Evolutionary conservation across 2,797 vertebrate genomes (phyloP).

Genomic region (Sebastes dallii): DNA sequence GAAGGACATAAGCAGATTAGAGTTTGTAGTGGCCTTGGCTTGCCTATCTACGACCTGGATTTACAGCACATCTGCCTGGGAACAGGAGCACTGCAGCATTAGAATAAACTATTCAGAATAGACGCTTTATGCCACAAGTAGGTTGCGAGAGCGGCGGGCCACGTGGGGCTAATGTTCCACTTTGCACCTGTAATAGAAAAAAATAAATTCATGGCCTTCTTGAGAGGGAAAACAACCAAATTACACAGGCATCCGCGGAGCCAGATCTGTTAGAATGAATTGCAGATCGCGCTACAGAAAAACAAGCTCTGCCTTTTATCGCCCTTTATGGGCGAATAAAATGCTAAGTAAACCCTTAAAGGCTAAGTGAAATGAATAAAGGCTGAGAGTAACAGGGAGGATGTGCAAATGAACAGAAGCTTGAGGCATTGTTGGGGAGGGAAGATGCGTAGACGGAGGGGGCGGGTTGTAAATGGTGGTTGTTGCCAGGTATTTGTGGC

Average conservation of each 20-base stretch:
- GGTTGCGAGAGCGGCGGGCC: constrained; percentile 19
- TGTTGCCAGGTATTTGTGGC: constrained; percentile 55
- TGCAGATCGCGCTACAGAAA: constrained; percentile 48
- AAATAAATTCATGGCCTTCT: constrained; percentile 15
- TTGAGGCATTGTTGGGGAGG: constrained; percentile 28
- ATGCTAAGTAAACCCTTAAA: constrained; percentile 69
- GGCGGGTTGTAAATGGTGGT: constrained; percentile 42
- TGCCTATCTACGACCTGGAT: constrained; percentile 19
- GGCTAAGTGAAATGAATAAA: constrained; percentile 56
- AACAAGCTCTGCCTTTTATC: constrained; percentile 53
- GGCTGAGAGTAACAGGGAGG: constrained; percentile 13
- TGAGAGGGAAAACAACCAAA: constrained; percentile 41
- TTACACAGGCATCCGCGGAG: constrained; percentile 53
- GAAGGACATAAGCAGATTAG: constrained; percentile 21
- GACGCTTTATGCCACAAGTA: constrained; percentile 33
- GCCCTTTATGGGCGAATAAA: constrained; percentile 66
- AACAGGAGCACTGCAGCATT: constrained; percentile 24
- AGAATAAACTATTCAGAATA: constrained; percentile 30
- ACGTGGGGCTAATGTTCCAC: constrained; percentile 48
- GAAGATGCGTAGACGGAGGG: constrained; percentile 16
- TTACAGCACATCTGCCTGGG: constrained; percentile 46
- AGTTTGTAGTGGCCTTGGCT: constrained; percentile 10
- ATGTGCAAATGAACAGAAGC: constrained; percentile 42
- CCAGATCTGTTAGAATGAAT: constrained; percentile 51
- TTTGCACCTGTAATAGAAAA: constrained; percentile 38